Percentiles rank a stretch among this genome's conserved stretches.
phyloP scores from a whole-genome alignment of 2,888 invertebrate genomes.

The Trachelus tabidus region DNA sequence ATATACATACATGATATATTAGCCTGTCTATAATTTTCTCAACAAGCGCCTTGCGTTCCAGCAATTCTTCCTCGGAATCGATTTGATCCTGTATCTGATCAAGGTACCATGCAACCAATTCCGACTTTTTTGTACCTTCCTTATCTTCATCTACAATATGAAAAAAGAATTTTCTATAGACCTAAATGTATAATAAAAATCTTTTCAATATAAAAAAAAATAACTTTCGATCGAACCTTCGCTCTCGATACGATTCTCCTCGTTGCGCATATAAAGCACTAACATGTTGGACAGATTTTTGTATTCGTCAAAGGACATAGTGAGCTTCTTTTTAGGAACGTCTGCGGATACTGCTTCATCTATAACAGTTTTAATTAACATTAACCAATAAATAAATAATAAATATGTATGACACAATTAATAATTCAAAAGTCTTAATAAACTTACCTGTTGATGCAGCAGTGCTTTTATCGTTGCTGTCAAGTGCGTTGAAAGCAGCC shows the following conservation, averaged over 20 bases:
- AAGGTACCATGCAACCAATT: slow-evolving; percentile 94
- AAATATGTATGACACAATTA: slow-evolving; percentile 2
- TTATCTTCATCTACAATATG: slow-evolving; percentile 43
- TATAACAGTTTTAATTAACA: slow-evolving; percentile 15
- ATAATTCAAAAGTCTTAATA: not conserved
- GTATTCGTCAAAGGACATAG: slow-evolving; percentile 93
- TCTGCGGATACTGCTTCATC: slow-evolving; percentile 33
- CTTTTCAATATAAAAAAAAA: slow-evolving; percentile 8
- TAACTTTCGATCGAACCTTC: slow-evolving; percentile 64
- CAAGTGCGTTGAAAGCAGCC: slow-evolving; percentile 45
- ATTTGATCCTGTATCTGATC: slow-evolving; percentile 88
- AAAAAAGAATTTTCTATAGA: not conserved
- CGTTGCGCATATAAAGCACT: slow-evolving; percentile 87
- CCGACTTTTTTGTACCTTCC: slow-evolving; percentile 81
- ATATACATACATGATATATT: slow-evolving; percentile 79
- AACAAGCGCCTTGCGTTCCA: slow-evolving; percentile 88
- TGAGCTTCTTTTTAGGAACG: slow-evolving; percentile 78
- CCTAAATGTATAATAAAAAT: slow-evolving; percentile 7
- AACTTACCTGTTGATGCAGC: slow-evolving; percentile 29
- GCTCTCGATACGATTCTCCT: slow-evolving; percentile 78
- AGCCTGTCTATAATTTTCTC: slow-evolving; percentile 95
- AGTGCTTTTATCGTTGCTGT: slow-evolving; percentile 16
- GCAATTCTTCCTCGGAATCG: slow-evolving; percentile 89
- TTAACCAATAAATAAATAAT: slow-evolving; percentile 3
- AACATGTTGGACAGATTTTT: slow-evolving; percentile 92